A percentile compares a stretch with the other conserved stretches of the same genome.
phyloP scores from a whole-genome alignment of 2,888 invertebrate genomes.

The Megastigmus dorsalis region DNA sequence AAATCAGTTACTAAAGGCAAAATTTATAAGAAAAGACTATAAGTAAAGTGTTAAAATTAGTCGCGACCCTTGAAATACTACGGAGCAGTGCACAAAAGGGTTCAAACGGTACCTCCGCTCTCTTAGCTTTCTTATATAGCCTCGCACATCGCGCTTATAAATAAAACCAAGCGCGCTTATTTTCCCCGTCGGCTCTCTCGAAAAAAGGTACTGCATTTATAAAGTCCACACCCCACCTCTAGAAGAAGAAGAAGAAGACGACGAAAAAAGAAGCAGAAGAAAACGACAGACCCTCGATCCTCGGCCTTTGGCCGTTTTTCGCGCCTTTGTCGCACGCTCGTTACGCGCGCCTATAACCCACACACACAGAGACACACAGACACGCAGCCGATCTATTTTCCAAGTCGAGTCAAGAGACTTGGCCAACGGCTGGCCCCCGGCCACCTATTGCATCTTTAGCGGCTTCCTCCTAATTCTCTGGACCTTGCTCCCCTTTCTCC shows the following conservation, averaged over 20 bases:
- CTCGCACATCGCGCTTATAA: not conserved
- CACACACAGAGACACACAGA: too few relatives aligned
- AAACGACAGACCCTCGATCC: not conserved
- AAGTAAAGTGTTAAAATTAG: too few relatives aligned
- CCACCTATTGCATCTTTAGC: slow-evolving; percentile 73
- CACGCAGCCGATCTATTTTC: slow-evolving; percentile 67
- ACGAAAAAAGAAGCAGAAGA: slow-evolving; percentile 11
- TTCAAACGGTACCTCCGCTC: not conserved
- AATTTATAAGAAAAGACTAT: too few relatives aligned
- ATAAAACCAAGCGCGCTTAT: slow-evolving; percentile 2
- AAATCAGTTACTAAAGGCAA: too few relatives aligned
- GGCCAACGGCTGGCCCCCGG: slow-evolving; percentile 70
- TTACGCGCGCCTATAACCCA: too few relatives aligned
- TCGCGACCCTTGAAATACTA: too few relatives aligned
- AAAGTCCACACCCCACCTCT: not conserved
- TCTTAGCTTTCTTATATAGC: not conserved
- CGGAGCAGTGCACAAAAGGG: too few relatives aligned
- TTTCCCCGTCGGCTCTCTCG: not conserved
- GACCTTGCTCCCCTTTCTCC: slow-evolving; percentile 74
- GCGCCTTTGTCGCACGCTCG: slow-evolving; percentile 4
- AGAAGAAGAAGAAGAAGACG: not conserved
- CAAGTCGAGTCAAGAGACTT: slow-evolving; percentile 66
- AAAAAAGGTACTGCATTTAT: not conserved
- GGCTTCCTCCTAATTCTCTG: slow-evolving; percentile 72
- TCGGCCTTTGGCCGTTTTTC: slow-evolving; percentile 27